Conservation (phyloP, 1,140 invertebrate species). For the Brachionus koreanus region DNA sequence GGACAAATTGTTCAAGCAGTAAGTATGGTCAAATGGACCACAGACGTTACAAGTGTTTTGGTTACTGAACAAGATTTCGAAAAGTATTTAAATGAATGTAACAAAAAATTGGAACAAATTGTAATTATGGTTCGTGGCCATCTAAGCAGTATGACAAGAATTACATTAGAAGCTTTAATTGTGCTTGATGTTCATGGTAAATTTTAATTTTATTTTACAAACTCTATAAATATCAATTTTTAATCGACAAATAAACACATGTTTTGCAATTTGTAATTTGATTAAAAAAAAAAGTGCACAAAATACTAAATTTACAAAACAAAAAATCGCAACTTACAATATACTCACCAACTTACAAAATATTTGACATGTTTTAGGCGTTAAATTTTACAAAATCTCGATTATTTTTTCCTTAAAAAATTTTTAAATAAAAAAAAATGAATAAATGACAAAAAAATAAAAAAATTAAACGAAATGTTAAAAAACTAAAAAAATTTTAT, state of each 20-base stretch:
- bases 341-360: too few relatives aligned
- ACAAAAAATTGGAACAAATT: conserved; percentile 57
- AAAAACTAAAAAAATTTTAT: too few relatives aligned
- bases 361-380: too few relatives aligned
- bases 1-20: conserved; percentile 66
- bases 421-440: too few relatives aligned
- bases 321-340: too few relatives aligned
- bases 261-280: not conserved
- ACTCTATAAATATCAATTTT: not conserved
- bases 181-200: conserved; percentile 61
- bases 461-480: too few relatives aligned
- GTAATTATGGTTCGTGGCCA: conserved; percentile 59
- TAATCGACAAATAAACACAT: not conserved
- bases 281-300: conserved; percentile 58
- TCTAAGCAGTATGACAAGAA: conserved; percentile 52
- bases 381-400: too few relatives aligned
- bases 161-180: conserved; percentile 58
- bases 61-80: conserved; percentile 31
- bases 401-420: too few relatives aligned
- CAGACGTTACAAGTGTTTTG: conserved; percentile 48
- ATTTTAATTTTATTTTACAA: not conserved
- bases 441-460: too few relatives aligned
- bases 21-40: conserved; percentile 36
- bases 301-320: conserved; percentile 60
- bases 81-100: conserved; percentile 54